Evolutionary conservation across 1,140 invertebrate species (phyloP), one percentile per base, ranked within the genome.

Genomic region (roundworm (Caenorhabditis elegans)): DNA sequence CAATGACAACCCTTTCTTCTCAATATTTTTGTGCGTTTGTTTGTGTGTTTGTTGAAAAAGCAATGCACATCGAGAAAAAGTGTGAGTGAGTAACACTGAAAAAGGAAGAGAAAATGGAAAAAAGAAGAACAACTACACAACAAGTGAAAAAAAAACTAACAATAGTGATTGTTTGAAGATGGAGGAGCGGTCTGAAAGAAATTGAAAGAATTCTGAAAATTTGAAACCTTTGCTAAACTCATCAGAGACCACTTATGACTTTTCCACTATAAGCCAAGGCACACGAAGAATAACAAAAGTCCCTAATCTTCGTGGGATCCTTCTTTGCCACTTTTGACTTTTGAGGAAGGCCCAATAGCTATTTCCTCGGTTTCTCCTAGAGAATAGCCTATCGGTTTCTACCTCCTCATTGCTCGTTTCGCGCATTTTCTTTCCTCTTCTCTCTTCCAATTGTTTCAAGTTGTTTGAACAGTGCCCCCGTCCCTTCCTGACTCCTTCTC

Each of bases 391-490:
- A 39, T 70, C 60, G 34, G 34, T 70, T 70, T 70, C 60, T 43
- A 70, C 39, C 34, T 70, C 24, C 26, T 28, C 34, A 22, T 10
- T 70, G 3, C 60, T 70, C 60, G 26, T 70, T 70, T 70, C 53
- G 53, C 53, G 53, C 53, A 60, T 34, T 60, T 60, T 28, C 0
- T 34, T 28, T 31, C 53, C 8, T 17, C 15, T 15, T 11, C 2
- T n/a, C 34, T 24, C 2, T 4, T 53, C 60, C 60, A 39, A 39
- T 70, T 70, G 60, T 70, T 70, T 70, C 34, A 70, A 70, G 34
- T 70, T 70, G 60, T 70, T 70, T 70, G 60, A 70, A 70, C 60
- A 70, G 60, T 70, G 60, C 60, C n/a, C 17, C 49, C 4, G 0
- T 43, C 34, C 34, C 39, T 43, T 43, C 39, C 39, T 15, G 39